Evolutionary conservation across 2,113 vertebrate genomes (phyloP).

Genomic region (Petroica traversi): DNA sequence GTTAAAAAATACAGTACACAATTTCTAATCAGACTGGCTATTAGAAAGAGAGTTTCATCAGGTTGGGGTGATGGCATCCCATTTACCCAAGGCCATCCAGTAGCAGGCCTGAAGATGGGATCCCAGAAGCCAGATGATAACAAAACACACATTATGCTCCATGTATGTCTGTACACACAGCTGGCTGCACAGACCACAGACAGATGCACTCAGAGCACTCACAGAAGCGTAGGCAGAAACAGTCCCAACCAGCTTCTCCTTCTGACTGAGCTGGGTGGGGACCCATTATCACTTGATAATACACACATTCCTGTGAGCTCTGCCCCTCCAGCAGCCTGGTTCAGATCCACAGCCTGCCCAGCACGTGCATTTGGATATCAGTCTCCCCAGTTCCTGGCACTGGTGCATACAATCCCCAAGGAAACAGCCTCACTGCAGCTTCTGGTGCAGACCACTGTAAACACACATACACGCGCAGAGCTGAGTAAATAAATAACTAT

Average conservation of each 20-base stretch:
- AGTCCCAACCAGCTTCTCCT: neutral
- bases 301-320: fast-evolving
- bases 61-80: neutral
- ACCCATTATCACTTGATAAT: no score
- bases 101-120: neutral
- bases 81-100: neutral
- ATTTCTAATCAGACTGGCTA: neutral
- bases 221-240: neutral
- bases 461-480: fast-evolving
- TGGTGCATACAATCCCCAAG: neutral
- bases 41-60: neutral
- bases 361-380: neutral
- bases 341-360: neutral
- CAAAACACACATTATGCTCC: neutral
- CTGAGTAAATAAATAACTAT: neutral
- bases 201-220: no score
- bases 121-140: neutral
- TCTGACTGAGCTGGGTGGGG: neutral
- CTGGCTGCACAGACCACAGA: neutral
- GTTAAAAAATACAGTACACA: neutral
- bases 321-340: neutral
- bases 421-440: neutral
- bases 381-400: neutral
- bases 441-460: neutral
- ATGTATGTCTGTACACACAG: fast-evolving